Conservation (phyloP, 2,888 invertebrate species). For the Antheraea assamensis region DNA sequence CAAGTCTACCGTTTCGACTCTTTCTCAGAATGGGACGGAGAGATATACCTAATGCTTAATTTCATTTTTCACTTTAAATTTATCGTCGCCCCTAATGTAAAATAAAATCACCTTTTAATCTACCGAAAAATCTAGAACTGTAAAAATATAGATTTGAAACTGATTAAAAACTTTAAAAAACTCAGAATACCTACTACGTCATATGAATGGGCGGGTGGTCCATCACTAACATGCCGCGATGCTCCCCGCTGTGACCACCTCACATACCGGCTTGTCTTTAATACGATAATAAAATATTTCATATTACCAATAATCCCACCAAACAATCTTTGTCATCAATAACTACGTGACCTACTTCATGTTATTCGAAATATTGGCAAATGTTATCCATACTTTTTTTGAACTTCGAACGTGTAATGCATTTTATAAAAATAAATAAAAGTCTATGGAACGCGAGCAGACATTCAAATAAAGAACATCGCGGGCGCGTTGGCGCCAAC, state of each 20-base stretch:
- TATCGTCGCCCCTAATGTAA: conserved; percentile 18
- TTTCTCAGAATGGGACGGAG: conserved; percentile 27
- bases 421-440: conserved; percentile 39
- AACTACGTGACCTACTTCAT: conserved; percentile 31
- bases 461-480: conserved; percentile 74
- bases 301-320: conserved; percentile 26
- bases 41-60: conserved; percentile 29
- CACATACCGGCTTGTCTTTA: conserved; percentile 54
- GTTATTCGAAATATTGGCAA: conserved; percentile 21
- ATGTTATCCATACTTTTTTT: conserved; percentile 17
- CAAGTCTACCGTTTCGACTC: conserved; percentile 22
- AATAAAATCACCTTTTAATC: conserved; percentile 34
- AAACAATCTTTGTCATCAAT: conserved; percentile 33
- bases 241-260: conserved; percentile 56
- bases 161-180: conserved; percentile 24
- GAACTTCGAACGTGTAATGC: conserved; percentile 45
- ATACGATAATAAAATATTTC: conserved; percentile 43
- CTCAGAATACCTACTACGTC: conserved; percentile 38
- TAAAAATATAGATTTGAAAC: conserved; percentile 23
- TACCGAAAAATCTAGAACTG: conserved; percentile 26
- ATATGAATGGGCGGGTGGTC: conserved; percentile 64
- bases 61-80: conserved; percentile 32
- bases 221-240: conserved; percentile 46
- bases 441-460: conserved; percentile 49
- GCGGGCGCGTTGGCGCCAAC: conserved; percentile 78